Conservation (phyloP, 2,888 invertebrate genomes). For the Capitulum mitella region DNA sequence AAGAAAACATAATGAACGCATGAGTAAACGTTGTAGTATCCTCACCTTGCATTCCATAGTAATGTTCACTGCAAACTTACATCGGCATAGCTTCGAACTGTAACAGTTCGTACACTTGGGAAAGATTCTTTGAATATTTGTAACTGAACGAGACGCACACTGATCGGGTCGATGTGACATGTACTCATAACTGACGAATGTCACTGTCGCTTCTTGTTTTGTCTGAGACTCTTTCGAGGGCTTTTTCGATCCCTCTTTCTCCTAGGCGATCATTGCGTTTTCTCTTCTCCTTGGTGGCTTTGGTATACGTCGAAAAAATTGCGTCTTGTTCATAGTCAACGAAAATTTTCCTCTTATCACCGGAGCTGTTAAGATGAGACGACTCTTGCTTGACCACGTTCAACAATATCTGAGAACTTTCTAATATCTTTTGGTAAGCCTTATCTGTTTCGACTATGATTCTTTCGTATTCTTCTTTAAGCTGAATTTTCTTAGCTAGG, state of each 20-base stretch:
- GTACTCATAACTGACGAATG: neutral
- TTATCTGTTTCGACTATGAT: constrained; percentile 9
- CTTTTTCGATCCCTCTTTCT: neutral
- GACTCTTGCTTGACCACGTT: constrained; percentile 10
- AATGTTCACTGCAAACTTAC: too few species aligned
- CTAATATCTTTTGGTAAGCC: constrained; percentile 1
- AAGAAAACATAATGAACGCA: too few species aligned
- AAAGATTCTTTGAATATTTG: too few species aligned
- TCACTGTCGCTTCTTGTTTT: constrained; percentile 8
- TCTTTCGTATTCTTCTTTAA: constrained; percentile 10
- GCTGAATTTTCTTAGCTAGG: constrained; percentile 2
- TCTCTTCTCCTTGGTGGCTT: neutral
- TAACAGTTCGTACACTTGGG: too few species aligned
- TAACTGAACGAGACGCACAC: too few species aligned
- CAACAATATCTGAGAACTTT: neutral
- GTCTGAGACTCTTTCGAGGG: neutral
- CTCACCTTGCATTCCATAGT: too few species aligned
- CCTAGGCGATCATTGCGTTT: neutral
- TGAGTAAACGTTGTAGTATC: too few species aligned
- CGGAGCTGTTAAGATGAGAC: neutral
- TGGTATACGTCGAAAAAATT: neutral
- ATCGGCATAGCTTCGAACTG: too few species aligned
- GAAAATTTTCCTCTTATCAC: neutral
- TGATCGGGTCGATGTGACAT: too few species aligned
- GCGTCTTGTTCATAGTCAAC: constrained; percentile 11